phyloP scores from a whole-genome alignment of 2,113 vertebrate species.

The Peromyscus leucopus region DNA sequence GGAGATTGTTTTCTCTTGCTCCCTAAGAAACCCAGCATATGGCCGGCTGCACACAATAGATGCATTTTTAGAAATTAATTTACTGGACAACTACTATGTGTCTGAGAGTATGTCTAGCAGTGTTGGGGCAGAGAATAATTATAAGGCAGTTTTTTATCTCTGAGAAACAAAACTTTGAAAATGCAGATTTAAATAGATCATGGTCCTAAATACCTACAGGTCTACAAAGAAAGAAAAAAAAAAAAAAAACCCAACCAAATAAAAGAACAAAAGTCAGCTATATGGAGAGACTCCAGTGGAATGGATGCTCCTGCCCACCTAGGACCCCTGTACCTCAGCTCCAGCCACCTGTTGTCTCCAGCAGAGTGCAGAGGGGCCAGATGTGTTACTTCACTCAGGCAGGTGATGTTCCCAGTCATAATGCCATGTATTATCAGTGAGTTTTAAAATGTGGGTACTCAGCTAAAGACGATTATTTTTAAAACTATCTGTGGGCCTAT shows the following conservation, averaged over 20 bases:
- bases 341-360: too few relatives aligned
- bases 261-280: not conserved
- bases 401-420: not conserved
- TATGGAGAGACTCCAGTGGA: not conserved
- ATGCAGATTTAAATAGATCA: not conserved
- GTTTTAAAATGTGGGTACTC: not conserved
- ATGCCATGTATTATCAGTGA: not conserved
- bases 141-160: not conserved
- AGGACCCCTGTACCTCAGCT: accelerated
- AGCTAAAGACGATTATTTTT: not conserved
- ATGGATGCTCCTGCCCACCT: accelerated
- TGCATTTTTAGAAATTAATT: slow-evolving; percentile 11
- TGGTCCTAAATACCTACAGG: not conserved
- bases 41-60: not conserved
- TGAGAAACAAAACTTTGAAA: not conserved
- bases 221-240: not conserved
- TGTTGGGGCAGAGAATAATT: not conserved
- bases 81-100: not conserved
- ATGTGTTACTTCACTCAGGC: too few relatives aligned
- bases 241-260: not conserved
- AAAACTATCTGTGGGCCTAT: not conserved
- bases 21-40: not conserved
- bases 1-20: slow-evolving; percentile 19
- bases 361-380: accelerated
- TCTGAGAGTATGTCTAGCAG: not conserved